These are phyloP conservation scores for Urocolius indicus DNA, from an alignment of 2,113 vertebrate genomes.

Conservation along the genomic window DNA sequence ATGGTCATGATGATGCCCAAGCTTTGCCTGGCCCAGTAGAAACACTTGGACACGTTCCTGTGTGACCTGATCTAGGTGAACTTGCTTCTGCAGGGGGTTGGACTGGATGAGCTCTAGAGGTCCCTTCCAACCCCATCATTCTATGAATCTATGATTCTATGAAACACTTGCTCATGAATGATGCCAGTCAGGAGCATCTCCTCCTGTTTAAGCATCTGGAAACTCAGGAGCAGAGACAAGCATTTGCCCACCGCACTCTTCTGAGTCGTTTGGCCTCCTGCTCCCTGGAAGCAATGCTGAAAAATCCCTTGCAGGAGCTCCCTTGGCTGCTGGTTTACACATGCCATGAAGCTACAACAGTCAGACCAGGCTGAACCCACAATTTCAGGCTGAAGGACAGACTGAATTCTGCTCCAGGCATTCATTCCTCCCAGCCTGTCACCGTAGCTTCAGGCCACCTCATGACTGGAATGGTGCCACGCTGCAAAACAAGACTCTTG, in stretches of 20 bases:
- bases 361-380: too few relatives aligned
- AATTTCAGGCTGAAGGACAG: background rate
- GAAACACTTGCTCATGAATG: rapidly evolving
- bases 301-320: background rate
- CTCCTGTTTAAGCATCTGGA: background rate
- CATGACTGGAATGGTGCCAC: background rate
- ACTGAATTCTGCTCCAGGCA: background rate
- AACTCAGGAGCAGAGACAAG: background rate
- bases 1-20: background rate
- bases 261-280: background rate
- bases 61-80: too few relatives aligned
- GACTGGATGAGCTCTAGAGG: too few relatives aligned
- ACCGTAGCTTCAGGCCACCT: background rate
- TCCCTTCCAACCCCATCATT: too few relatives aligned
- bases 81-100: too few relatives aligned
- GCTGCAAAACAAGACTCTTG: background rate
- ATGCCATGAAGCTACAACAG: background rate
- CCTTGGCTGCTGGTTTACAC: background rate
- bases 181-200: background rate
- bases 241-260: background rate
- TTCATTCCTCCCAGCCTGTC: background rate
- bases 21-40: background rate
- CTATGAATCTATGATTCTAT: too few relatives aligned
- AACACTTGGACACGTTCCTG: too few relatives aligned
- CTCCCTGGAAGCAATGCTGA: background rate